A percentile compares a stretch with the other conserved stretches of the same genome.
Evolutionary conservation across 2,797 vertebrate genomes (phyloP).

Genomic region (Geotrypetes seraphini): DNA sequence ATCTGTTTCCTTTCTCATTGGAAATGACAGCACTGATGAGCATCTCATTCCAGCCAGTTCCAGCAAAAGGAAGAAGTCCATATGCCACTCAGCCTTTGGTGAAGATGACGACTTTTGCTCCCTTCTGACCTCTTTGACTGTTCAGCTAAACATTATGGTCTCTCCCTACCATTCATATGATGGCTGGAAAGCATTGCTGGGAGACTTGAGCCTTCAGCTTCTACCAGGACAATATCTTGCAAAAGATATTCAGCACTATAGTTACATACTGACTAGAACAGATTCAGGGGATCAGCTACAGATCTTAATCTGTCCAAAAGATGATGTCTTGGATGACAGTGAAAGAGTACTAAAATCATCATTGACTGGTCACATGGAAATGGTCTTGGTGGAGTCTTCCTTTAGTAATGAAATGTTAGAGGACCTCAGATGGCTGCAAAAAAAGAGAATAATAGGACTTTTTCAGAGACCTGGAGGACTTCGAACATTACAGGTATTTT

Average conservation of each 20-base stretch:
- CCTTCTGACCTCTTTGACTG: conserved; percentile 25
- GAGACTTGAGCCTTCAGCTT: conserved; percentile 66
- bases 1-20: conserved; percentile 18
- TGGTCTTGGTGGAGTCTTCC: conserved; percentile 54
- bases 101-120: conserved; percentile 40
- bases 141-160: conserved; percentile 56
- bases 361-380: conserved; percentile 21
- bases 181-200: conserved; percentile 74
- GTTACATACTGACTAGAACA: conserved; percentile 59
- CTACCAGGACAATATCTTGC: conserved; percentile 34
- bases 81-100: conserved; percentile 20
- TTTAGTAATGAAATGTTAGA: conserved; percentile 64
- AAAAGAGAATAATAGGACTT: conserved; percentile 78
- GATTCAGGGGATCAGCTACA: conserved; percentile 50
- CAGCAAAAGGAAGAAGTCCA: conserved; percentile 11
- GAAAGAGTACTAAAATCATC: conserved; percentile 16
- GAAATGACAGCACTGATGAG: conserved; percentile 29
- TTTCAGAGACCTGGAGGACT: conserved; percentile 57
- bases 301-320: conserved; percentile 50
- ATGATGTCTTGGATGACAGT: conserved; percentile 31
- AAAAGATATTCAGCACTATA: conserved; percentile 36
- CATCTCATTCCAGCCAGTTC: conserved; percentile 14
- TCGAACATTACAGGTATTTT: conserved; percentile 63
- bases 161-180: conserved; percentile 34
- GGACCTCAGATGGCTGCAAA: conserved; percentile 87